Conservation (phyloP, 2,888 invertebrate species). For the Blera fallax region DNA sequence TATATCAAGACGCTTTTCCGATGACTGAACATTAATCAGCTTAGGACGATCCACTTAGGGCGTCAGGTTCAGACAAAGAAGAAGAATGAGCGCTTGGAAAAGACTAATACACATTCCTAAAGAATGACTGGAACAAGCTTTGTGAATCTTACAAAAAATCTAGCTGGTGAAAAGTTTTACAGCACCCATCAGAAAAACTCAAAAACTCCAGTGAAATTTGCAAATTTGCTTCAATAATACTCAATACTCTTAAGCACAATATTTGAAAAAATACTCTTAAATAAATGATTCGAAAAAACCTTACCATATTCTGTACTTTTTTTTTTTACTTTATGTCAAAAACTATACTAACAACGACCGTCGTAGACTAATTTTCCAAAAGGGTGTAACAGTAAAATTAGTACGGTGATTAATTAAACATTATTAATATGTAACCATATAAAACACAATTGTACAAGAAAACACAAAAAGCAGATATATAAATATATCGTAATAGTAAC, state of each 20-base stretch:
- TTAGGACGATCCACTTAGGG: too few species aligned
- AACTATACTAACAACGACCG: slow-evolving; percentile 47
- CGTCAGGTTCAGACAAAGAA: too few species aligned
- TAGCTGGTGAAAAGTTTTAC: too few species aligned
- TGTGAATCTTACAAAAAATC: too few species aligned
- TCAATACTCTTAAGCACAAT: background rate
- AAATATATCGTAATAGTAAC: slow-evolving; percentile 22
- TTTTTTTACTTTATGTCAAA: slow-evolving; percentile 7
- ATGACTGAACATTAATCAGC: too few species aligned
- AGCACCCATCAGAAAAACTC: too few species aligned
- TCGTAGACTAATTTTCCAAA: slow-evolving; percentile 52
- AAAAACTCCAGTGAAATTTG: background rate
- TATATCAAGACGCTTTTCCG: too few species aligned
- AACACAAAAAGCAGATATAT: slow-evolving; percentile 63
- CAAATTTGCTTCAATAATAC: slow-evolving; percentile 57
- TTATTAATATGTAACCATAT: slow-evolving; percentile 49
- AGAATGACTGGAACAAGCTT: too few species aligned
- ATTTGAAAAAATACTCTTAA: background rate
- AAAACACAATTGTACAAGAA: slow-evolving; percentile 61
- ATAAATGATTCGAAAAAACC: slow-evolving; percentile 10
- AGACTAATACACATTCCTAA: too few species aligned
- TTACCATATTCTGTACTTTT: slow-evolving; percentile 41
- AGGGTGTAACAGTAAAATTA: slow-evolving; percentile 60
- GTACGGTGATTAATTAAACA: slow-evolving; percentile 59
- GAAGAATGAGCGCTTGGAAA: too few species aligned